Conservation (phyloP, 2,888 invertebrate species). For the Drosophila ustulata region DNA sequence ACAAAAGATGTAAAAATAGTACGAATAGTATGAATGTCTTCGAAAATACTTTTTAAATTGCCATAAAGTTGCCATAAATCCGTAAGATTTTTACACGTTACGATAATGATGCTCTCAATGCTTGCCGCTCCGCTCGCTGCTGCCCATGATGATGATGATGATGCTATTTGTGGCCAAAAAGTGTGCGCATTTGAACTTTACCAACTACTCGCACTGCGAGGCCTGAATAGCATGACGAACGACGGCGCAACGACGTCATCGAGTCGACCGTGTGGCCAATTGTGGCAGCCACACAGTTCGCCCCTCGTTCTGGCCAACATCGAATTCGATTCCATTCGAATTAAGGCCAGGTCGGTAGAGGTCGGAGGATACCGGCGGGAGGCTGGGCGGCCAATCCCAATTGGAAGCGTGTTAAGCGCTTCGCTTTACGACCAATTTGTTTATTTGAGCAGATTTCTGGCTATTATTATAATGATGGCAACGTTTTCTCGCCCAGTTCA, state of each 20-base stretch:
- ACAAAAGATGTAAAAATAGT: conserved; percentile 59
- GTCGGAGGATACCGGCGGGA: background rate
- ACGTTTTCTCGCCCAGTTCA: conserved; percentile 27
- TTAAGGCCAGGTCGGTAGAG: background rate
- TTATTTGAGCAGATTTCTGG: conserved; percentile 65
- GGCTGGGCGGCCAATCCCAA: conserved; percentile 60
- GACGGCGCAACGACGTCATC: conserved; percentile 36
- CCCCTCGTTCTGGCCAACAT: background rate
- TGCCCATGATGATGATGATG: conserved; percentile 13
- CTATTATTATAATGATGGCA: conserved; percentile 71
- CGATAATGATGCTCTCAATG: background rate
- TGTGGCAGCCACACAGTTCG: conserved; percentile 4
- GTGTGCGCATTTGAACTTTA: conserved; percentile 73
- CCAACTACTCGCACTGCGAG: conserved; percentile 37
- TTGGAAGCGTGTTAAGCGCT: conserved; percentile 73
- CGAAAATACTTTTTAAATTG: conserved; percentile 57
- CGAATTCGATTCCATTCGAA: background rate
- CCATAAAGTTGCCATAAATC: conserved; percentile 59
- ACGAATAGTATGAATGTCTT: conserved; percentile 50
- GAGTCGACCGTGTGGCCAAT: conserved; percentile 19
- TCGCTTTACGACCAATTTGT: conserved; percentile 54
- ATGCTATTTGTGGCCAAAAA: conserved; percentile 66
- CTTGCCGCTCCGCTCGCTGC: no score
- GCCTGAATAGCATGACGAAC: conserved; percentile 54
- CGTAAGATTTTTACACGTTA: conserved; percentile 32